Percentiles rank a stretch among this genome's conserved stretches.
Conservation (phyloP, 2,113 vertebrate genomes). For the Manacus vitellinus region DNA sequence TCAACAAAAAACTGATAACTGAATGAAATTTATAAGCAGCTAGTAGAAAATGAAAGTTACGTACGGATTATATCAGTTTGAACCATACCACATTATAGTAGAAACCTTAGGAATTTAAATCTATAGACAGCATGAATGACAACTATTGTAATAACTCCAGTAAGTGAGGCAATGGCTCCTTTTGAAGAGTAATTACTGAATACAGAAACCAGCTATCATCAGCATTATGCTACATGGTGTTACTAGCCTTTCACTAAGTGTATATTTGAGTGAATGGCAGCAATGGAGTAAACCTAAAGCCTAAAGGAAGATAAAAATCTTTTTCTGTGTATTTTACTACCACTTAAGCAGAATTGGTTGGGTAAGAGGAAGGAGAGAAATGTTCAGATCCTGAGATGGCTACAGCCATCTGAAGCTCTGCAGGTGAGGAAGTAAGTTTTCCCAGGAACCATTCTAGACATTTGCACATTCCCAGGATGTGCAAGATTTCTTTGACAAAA, state of each 20-base stretch:
- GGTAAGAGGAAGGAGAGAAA: not conserved
- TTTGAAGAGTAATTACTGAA: not conserved
- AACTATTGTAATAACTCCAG: not conserved
- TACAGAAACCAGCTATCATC: not conserved
- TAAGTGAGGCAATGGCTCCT: fast-evolving
- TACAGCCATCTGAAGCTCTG: not conserved
- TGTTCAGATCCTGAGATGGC: not conserved
- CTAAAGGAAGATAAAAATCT: not conserved
- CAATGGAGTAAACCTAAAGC: not conserved
- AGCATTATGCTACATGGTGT: not conserved
- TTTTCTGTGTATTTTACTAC: not conserved
- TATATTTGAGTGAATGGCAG: not conserved
- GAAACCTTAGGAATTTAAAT: not conserved
- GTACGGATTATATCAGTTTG: not conserved
- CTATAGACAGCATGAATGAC: not conserved
- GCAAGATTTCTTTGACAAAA: not conserved
- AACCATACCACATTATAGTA: not conserved
- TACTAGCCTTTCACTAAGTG: not conserved
- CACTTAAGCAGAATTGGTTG: not conserved
- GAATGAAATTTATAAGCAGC: not conserved
- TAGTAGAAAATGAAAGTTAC: not conserved
- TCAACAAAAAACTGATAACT: not conserved
- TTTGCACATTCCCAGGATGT: not conserved
- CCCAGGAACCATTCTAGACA: not conserved
- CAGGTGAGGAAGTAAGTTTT: not conserved